phyloP scores from a whole-genome alignment of 37 sponge, comb jelly and placozoan species.

The Bolinopsis microptera region DNA sequence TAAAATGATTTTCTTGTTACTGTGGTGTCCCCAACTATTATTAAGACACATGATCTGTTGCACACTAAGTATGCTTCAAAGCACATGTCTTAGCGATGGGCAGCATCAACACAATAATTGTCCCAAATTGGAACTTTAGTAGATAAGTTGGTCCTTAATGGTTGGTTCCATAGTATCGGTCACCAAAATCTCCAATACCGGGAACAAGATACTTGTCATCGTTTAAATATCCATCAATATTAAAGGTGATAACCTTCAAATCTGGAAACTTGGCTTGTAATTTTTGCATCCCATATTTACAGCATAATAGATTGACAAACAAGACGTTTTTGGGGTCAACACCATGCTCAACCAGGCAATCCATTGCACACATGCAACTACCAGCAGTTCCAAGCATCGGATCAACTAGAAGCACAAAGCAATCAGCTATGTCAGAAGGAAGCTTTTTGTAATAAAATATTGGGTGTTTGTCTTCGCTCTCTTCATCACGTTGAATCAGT shows the following conservation, averaged over 20 bases:
- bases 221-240: not conserved
- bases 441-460: not conserved
- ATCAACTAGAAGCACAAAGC: not conserved
- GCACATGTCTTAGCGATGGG: too few species aligned
- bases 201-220: not conserved
- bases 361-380: not conserved
- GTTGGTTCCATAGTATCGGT: constrained; percentile 1
- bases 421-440: not conserved
- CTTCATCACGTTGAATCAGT: not conserved
- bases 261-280: not conserved
- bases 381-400: constrained; percentile 3
- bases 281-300: not conserved
- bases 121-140: too few species aligned
- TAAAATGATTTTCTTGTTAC: too few species aligned
- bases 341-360: not conserved
- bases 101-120: too few species aligned
- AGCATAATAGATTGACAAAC: not conserved
- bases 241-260: not conserved
- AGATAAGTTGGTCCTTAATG: too few species aligned
- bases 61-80: too few species aligned
- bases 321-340: not conserved
- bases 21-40: too few species aligned
- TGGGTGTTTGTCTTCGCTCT: not conserved
- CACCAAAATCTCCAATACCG: constrained; percentile 6
- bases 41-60: too few species aligned